Evolutionary conservation across 2,113 vertebrate species (phyloP), one percentile per base, ranked within the genome.

Genomic region (Deroptyus accipitrinus): DNA sequence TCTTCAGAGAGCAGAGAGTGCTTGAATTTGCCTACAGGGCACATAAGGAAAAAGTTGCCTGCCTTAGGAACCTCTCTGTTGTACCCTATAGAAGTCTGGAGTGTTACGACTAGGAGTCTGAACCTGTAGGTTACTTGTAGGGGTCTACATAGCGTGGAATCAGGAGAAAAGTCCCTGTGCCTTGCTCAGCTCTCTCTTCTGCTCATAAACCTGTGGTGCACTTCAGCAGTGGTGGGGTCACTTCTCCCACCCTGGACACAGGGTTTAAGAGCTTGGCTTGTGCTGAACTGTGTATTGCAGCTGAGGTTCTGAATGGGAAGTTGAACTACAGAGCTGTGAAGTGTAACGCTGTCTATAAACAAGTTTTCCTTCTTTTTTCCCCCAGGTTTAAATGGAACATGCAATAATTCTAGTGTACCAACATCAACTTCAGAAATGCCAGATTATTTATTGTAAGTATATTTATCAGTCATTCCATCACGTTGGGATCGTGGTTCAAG

Each of bases 371-470:
- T 64, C 82, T 90, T 82, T 83, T 33, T 10, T 10, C 9, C 22
- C 57, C 55, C 94, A 98, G 98, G 97, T 95, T 92, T 98, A 78
- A 99, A 99, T 33, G 99, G 99, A 92, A 97, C 98, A 92, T 99
- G 98, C 98, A 98, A 98, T 97, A 98, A 97, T 88, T 98, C 98
- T 96, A 98, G 97, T 90, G 97, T 98, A 97, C 98, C 98, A 96
- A 98, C 98, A 2, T 98, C 99, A 25, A 98, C 99, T 62, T 98
- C 99, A 30, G 99, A 99, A 95, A 98, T 97, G 57, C 98, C 99
- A 20, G 99, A 99, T 97, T 99, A 99, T 98, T 98, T 99, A 98
- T 97, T 98, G 99, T 99, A 97, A 99, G 99, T 98, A 75, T 73
- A 6, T 90, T 92, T 72, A 73, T 92, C n/a, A 1, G 27, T 59